Conservation (phyloP, 37 sponge, comb jelly and placozoan genomes). For the Axinella damicornis region DNA sequence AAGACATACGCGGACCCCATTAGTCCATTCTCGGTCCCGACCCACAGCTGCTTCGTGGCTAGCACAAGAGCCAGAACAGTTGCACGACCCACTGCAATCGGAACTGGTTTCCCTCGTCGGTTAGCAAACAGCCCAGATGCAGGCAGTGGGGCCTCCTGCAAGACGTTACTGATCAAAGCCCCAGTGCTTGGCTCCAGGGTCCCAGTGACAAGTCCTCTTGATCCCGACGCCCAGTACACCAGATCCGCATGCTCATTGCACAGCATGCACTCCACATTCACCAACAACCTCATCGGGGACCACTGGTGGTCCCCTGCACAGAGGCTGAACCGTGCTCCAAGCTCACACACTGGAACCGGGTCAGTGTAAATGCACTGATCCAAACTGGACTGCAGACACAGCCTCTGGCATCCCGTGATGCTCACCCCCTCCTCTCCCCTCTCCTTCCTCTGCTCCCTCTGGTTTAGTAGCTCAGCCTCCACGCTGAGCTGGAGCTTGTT, state of each 20-base stretch:
- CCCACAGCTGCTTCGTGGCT: constrained; percentile 82
- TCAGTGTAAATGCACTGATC: constrained; percentile 45
- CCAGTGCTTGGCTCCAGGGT: constrained; percentile 65
- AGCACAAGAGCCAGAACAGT: constrained; percentile 70
- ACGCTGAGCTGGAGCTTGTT: constrained; percentile 62
- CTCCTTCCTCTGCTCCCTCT: neutral
- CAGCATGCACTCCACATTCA: constrained; percentile 76
- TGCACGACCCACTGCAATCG: constrained; percentile 82
- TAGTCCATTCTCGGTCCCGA: constrained; percentile 84
- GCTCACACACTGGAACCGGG: neutral
- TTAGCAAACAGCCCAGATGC: constrained; percentile 82
- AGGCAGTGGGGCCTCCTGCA: constrained; percentile 76
- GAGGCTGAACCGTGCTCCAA: constrained; percentile 66
- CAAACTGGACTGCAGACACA: constrained; percentile 76
- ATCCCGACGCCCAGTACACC: constrained; percentile 88
- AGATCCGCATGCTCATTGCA: constrained; percentile 40
- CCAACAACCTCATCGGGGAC: constrained; percentile 64
- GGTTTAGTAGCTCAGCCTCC: constrained; percentile 59
- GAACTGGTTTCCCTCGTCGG: constrained; percentile 70
- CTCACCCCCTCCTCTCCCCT: neutral
- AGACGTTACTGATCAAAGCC: constrained; percentile 38
- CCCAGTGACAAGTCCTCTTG: constrained; percentile 85
- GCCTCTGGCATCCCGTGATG: constrained; percentile 69
- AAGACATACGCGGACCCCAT: constrained; percentile 90
- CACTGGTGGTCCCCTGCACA: constrained; percentile 77